phyloP scores from a whole-genome alignment of 2,797 vertebrate genomes.

The Neopelma chrysocephalum region DNA sequence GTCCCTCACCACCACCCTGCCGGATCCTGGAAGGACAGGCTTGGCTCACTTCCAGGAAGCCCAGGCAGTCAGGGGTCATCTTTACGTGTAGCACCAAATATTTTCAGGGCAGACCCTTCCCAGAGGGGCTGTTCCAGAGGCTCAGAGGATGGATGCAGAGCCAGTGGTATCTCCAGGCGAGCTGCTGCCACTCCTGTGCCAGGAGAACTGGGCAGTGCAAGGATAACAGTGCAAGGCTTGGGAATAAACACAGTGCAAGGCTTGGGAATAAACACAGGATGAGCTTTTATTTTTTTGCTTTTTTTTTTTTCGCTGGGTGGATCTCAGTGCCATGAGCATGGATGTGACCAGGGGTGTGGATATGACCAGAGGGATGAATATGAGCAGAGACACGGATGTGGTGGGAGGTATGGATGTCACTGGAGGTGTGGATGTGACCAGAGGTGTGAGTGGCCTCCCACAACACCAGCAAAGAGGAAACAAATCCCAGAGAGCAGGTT shows the following conservation, averaged over 20 bases:
- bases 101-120: background rate
- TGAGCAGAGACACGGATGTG: accelerated
- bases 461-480: background rate
- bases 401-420: too few relatives aligned
- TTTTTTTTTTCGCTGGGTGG: background rate
- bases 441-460: background rate
- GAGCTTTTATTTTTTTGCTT: background rate
- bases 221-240: background rate
- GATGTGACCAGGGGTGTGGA: background rate
- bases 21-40: background rate
- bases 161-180: background rate
- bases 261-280: background rate
- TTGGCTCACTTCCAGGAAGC: background rate
- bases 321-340: background rate
- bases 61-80: background rate
- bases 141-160: accelerated
- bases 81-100: accelerated
- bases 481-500: accelerated
- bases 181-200: background rate
- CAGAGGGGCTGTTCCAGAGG: background rate
- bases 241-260: background rate
- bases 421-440: background rate
- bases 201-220: background rate
- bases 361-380: too few relatives aligned
- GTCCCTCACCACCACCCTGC: background rate